Evolutionary conservation across 2,797 vertebrate genomes (phyloP).

Genomic region (Periparus ater): DNA sequence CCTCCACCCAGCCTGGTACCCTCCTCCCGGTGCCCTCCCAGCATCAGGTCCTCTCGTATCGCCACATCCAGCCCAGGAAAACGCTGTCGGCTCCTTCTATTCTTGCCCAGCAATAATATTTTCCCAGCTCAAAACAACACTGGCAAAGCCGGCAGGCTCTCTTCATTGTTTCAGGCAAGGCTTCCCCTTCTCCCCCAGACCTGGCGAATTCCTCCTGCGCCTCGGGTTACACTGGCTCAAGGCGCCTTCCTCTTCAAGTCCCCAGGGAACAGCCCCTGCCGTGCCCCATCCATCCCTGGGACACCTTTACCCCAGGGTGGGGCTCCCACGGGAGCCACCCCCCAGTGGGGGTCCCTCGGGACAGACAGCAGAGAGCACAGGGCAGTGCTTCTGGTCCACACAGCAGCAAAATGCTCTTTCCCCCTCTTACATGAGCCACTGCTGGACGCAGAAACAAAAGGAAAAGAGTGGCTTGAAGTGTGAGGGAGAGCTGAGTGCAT

Average conservation of each 20-base stretch:
- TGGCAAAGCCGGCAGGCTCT: not conserved
- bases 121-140: conserved; percentile 60
- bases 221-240: not conserved
- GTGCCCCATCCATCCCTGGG: not conserved
- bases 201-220: not conserved
- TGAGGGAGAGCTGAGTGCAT: not conserved
- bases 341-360: rapidly evolving
- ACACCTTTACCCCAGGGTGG: not conserved
- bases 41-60: not conserved
- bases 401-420: not conserved
- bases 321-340: not conserved
- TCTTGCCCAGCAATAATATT: conserved; percentile 63
- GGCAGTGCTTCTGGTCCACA: not conserved
- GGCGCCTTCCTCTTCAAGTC: not conserved
- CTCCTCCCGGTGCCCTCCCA: not conserved
- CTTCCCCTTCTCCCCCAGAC: conserved; percentile 12
- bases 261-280: not conserved
- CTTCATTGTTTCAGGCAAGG: conserved; percentile 53
- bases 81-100: conserved; percentile 35
- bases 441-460: not conserved
- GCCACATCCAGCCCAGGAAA: not conserved
- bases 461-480: not conserved
- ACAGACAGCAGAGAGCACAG: not conserved
- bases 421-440: not conserved
- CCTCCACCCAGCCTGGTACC: not conserved